phyloP scores from a whole-genome alignment of 2,888 invertebrate species.

The Silvanus unidentatus region DNA sequence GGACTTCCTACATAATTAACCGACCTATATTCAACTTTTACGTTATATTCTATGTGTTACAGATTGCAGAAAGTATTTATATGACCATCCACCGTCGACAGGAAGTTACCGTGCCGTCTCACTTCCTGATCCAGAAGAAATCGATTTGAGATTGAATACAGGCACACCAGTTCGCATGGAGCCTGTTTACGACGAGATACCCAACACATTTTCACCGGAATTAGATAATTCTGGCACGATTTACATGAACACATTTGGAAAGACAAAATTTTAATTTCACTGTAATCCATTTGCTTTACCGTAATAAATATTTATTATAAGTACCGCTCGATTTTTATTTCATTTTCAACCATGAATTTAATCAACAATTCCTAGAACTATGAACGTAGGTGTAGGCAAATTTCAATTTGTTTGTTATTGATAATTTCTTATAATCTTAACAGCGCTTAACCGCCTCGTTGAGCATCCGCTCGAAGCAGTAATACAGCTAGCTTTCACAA shows the following conservation, averaged over 20 bases:
- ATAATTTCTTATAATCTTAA: no score
- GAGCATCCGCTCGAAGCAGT: no score
- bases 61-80: constrained; percentile 51
- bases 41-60: not conserved
- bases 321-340: no score
- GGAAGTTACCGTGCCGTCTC: constrained; percentile 40
- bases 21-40: not conserved
- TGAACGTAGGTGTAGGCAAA: no score
- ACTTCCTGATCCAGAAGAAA: constrained; percentile 36
- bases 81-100: constrained; percentile 52
- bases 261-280: constrained; percentile 25
- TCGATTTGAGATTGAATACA: constrained; percentile 14
- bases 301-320: not conserved
- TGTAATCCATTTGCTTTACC: not conserved
- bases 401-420: no score
- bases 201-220: constrained; percentile 31
- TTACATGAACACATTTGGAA: constrained; percentile 32
- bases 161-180: constrained; percentile 41
- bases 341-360: no score
- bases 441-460: no score
- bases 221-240: constrained; percentile 13
- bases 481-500: no score
- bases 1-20: constrained; percentile 11
- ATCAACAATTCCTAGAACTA: no score
- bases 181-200: constrained; percentile 65